These are phyloP conservation scores for Lepus townsendii DNA, from an alignment of 2,797 vertebrate genomes.

Conservation along the genomic window DNA sequence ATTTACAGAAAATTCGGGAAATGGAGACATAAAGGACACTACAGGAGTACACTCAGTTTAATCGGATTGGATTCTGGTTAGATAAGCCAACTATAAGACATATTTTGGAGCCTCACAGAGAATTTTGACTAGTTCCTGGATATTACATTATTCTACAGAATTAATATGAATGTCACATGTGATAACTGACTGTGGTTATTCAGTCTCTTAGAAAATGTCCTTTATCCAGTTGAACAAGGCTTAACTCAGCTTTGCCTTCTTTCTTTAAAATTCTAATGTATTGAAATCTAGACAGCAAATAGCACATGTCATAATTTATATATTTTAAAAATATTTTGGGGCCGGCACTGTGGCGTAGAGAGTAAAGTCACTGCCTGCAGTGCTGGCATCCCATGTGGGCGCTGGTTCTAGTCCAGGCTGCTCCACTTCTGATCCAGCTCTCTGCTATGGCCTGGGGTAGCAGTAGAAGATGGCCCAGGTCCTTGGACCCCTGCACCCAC, in stretches of 20 bases:
- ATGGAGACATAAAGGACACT: not conserved
- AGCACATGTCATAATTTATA: not conserved
- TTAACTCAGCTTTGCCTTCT: not conserved
- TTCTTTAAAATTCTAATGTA: not conserved
- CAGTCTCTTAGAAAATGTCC: not conserved
- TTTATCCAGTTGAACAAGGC: not conserved
- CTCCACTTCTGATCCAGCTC: too few relatives aligned
- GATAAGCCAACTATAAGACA: not conserved
- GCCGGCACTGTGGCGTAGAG: too few relatives aligned
- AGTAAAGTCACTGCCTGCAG: too few relatives aligned
- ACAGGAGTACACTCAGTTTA: not conserved
- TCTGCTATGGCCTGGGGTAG: too few relatives aligned
- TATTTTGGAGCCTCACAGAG: not conserved
- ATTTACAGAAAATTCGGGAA: not conserved
- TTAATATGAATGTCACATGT: not conserved
- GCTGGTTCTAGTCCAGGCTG: too few relatives aligned
- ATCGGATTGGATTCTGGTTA: not conserved
- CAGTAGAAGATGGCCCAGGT: too few relatives aligned
- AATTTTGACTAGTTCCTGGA: not conserved
- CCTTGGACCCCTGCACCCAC: too few relatives aligned
- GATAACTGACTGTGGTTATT: not conserved
- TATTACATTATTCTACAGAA: not conserved
- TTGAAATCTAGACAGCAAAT: conserved; percentile 4
- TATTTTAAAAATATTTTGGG: not conserved
- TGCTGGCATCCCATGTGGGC: too few relatives aligned